Evolutionary conservation across 1,140 invertebrate species (phyloP), one percentile per base, ranked within the genome.

Genomic region (Halyomorpha halys): DNA sequence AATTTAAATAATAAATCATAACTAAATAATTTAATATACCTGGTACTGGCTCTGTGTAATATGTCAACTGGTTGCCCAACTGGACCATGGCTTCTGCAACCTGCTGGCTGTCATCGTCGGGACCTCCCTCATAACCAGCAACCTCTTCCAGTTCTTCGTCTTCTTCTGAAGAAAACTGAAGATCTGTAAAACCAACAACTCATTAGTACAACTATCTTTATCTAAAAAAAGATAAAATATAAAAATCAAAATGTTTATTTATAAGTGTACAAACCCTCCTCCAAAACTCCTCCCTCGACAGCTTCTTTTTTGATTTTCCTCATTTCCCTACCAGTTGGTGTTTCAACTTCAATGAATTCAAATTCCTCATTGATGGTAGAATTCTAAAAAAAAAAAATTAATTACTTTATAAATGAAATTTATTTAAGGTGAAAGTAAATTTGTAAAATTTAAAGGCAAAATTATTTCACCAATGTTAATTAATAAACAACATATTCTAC

Each of bases 61-160:
- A 86, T 39, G 84, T 82, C 69, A 85, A n/a, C n/a, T n/a, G 80
- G 68, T 86, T 86, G 47, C 87, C 83, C 44, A 92, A 77, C 71
- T 91, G 87, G 18, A 92, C 86, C 87, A 91, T 89, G 13, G 88
- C 87, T 75, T 89, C 87, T 14, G 87, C 86, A 5, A 82, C 88
- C 73, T 90, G 87, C 73, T 90, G 88, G 75, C 83, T 86, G 69
- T 86, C 84, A 72, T 89, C 85, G 67, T 86, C 73, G 78, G 59
- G 80, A 76, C 59, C 77, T 76, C 19, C 53, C 13, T 76, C 71
- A 15, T 78, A 78, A 27, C 77, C 78, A 63, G 82, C 81, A 61
- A 82, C 79, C 18, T 79, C 77, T 25, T 77, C 78, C 56, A 81
- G 79, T 2, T 85, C 82, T 69, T 85, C 82, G 71, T 86, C 84